phyloP scores from a whole-genome alignment of 2,888 invertebrate species.

The Leucophenga maculata region DNA sequence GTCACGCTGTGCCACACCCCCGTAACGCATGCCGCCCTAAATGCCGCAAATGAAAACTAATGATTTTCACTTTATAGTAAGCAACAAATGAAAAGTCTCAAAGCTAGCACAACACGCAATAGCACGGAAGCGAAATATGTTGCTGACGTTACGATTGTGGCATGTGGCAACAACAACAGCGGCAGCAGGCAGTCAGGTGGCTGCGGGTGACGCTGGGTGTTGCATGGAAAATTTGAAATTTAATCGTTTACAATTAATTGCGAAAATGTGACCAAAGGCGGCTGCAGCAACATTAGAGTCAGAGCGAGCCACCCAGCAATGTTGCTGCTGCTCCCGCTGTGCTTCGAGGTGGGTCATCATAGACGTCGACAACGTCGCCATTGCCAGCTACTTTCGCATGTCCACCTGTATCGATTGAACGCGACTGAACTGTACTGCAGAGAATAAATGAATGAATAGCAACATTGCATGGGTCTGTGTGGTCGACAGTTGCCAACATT shows the following conservation, averaged over 20 bases:
- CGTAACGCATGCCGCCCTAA: slow-evolving; percentile 52
- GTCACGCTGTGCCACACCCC: not conserved
- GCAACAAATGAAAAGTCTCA: not conserved
- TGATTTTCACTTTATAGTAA: slow-evolving; percentile 55
- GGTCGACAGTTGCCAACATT: slow-evolving; percentile 25
- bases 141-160: slow-evolving; percentile 21
- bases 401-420: slow-evolving; percentile 46
- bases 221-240: slow-evolving; percentile 65
- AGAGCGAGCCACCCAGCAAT: slow-evolving; percentile 16
- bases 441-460: slow-evolving; percentile 4
- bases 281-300: slow-evolving; percentile 23
- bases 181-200: slow-evolving; percentile 14
- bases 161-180: not conserved
- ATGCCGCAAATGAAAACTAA: slow-evolving; percentile 62
- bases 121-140: slow-evolving; percentile 56
- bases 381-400: slow-evolving; percentile 45
- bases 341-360: slow-evolving; percentile 51
- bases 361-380: slow-evolving; percentile 22
- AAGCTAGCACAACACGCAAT: slow-evolving; percentile 22
- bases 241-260: slow-evolving; percentile 64
- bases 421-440: not conserved
- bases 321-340: slow-evolving; percentile 45
- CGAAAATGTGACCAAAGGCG: slow-evolving; percentile 49
- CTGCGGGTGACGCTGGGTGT: slow-evolving; percentile 37
- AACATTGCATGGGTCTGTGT: slow-evolving; percentile 4